Conservation (phyloP, 1,140 invertebrate species). For the Drosophila quadrilineata region DNA sequence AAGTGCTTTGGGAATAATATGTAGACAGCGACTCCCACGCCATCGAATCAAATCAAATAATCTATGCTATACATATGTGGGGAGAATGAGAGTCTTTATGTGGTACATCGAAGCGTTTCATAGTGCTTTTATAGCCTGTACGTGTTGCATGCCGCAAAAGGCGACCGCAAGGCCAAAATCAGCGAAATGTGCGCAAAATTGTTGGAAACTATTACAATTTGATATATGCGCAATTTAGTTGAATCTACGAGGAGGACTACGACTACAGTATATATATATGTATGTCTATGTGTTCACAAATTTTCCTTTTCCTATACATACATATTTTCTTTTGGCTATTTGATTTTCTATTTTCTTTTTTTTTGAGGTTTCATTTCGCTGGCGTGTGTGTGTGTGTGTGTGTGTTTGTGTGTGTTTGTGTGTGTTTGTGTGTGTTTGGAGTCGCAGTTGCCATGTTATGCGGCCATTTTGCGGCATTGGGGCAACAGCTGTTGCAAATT, state of each 20-base stretch:
- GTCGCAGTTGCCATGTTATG: conserved; percentile 42
- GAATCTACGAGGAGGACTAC: conserved; percentile 34
- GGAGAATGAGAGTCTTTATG: conserved; percentile 5
- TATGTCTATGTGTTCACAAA: conserved; percentile 24
- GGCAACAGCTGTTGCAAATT: conserved; percentile 56
- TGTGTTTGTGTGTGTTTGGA: background rate
- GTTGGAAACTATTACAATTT: conserved; percentile 61
- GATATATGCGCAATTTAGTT: conserved; percentile 60
- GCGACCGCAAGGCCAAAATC: conserved; percentile 30
- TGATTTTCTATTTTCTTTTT: background rate
- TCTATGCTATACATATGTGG: conserved; percentile 27
- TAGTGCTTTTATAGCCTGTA: conserved; percentile 44
- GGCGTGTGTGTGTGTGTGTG: background rate
- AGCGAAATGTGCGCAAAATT: conserved; percentile 53
- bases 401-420: too few species aligned
- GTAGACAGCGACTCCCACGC: conserved; percentile 7
- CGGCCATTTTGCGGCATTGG: conserved; percentile 45
- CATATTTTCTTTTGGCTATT: too few species aligned
- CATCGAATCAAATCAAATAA: conserved; percentile 40
- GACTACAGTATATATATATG: background rate
- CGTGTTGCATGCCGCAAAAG: conserved; percentile 54
- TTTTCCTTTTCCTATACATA: conserved; percentile 1
- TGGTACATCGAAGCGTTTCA: conserved; percentile 12
- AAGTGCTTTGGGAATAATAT: conserved; percentile 32
- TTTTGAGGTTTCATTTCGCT: background rate